Conservation (phyloP, 2,797 vertebrate species). For the Echiichthys vipera region DNA sequence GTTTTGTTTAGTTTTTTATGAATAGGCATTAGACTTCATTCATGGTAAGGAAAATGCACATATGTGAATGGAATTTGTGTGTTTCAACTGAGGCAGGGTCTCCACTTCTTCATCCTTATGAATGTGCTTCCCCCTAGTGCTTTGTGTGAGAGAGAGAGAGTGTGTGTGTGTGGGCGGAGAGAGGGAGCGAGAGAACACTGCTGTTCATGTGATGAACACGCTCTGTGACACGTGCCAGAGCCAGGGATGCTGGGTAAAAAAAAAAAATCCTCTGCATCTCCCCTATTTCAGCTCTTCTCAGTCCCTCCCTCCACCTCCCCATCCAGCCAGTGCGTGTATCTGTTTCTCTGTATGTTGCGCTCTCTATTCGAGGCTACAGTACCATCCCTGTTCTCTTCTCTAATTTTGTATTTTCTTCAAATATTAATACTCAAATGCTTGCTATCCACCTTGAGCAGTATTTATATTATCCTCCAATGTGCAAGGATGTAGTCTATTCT, state of each 20-base stretch:
- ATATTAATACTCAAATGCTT: no score
- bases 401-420: no score
- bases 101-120: slow-evolving; percentile 65
- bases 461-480: no score
- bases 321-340: slow-evolving; percentile 31
- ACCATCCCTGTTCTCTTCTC: neutral
- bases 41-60: slow-evolving; percentile 54
- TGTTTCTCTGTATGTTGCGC: neutral
- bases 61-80: slow-evolving; percentile 71
- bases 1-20: slow-evolving; percentile 62
- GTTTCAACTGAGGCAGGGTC: slow-evolving; percentile 50
- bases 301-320: slow-evolving; percentile 9
- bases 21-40: slow-evolving; percentile 68
- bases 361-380: slow-evolving; percentile 15
- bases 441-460: no score
- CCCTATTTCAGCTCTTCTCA: slow-evolving; percentile 40
- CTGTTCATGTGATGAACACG: slow-evolving; percentile 79
- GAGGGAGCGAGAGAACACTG: slow-evolving; percentile 43
- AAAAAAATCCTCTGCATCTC: slow-evolving; percentile 47
- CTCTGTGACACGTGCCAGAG: slow-evolving; percentile 77
- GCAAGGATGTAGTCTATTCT: neutral
- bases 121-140: slow-evolving; percentile 71
- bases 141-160: slow-evolving; percentile 45
- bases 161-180: neutral
- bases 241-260: slow-evolving; percentile 75